Evolutionary conservation across 1,140 invertebrate species (phyloP).

Genomic region (Procambarus clarkii): DNA sequence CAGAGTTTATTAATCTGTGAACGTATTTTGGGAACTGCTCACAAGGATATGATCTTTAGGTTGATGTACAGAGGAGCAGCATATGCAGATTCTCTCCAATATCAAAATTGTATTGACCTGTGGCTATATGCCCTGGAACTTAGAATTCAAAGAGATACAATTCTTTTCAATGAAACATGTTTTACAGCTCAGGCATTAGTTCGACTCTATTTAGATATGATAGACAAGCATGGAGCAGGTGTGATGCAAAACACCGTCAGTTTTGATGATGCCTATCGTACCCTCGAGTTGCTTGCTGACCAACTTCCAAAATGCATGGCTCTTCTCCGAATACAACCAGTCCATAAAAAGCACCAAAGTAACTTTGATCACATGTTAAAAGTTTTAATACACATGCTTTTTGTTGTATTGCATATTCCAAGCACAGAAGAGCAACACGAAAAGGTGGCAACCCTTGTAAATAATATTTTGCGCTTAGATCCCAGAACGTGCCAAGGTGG

Average conservation of each 20-base stretch:
- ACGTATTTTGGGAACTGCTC: conserved; percentile 85
- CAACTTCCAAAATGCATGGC: conserved; percentile 80
- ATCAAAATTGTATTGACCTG: conserved; percentile 89
- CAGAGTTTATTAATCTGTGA: conserved; percentile 90
- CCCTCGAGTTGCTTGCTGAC: conserved; percentile 82
- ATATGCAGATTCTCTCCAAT: conserved; percentile 89
- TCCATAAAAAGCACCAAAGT: conserved; percentile 86
- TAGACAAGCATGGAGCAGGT: conserved; percentile 80
- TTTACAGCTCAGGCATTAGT: conserved; percentile 83
- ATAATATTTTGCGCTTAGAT: conserved; percentile 77
- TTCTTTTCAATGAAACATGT: conserved; percentile 84
- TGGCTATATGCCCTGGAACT: conserved; percentile 89
- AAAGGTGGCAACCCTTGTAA: conserved; percentile 49
- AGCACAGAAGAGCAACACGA: conserved; percentile 77
- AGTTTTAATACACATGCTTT: conserved; percentile 87
- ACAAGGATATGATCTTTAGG: conserved; percentile 87
- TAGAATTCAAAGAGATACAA: conserved; percentile 85
- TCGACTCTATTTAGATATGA: conserved; percentile 86
- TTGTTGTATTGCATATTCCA: conserved; percentile 83
- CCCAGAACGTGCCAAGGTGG: conserved; percentile 83
- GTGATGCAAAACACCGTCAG: conserved; percentile 79
- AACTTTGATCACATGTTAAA: conserved; percentile 83
- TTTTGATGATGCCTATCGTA: conserved; percentile 84
- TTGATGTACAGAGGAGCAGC: conserved; percentile 86
- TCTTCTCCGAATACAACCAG: conserved; percentile 82